These are phyloP conservation scores for Cotesia vestalis DNA, from an alignment of 1,140 invertebrate species.

Conservation along the genomic window DNA sequence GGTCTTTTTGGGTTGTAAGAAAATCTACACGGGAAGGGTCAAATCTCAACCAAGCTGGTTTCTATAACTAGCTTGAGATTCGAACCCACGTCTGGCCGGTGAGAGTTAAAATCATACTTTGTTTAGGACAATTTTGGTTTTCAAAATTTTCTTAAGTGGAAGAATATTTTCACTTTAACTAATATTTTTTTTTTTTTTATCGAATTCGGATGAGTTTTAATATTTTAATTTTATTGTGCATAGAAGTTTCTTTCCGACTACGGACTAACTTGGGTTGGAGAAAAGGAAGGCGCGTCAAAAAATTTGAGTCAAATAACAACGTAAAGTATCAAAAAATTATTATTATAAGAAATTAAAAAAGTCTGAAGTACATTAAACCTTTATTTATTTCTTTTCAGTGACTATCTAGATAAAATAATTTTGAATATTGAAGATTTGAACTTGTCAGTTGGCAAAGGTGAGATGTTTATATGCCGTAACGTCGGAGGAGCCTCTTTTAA, in stretches of 20 bases:
- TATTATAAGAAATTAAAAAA: slow-evolving; percentile 21
- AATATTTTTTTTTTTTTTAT: slow-evolving; percentile 8
- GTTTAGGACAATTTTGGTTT: no score
- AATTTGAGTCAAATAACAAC: slow-evolving; percentile 29
- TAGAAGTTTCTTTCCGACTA: slow-evolving; percentile 59
- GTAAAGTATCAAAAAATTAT: slow-evolving; percentile 42
- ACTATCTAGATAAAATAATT: slow-evolving; percentile 51
- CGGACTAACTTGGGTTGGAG: slow-evolving; percentile 56
- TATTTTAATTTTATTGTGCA: not conserved
- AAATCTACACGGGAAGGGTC: no score
- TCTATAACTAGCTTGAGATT: no score
- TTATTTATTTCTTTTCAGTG: slow-evolving; percentile 50
- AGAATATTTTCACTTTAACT: no score
- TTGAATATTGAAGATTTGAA: slow-evolving; percentile 58
- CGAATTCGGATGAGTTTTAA: not conserved
- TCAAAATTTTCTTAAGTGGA: no score
- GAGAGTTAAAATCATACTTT: no score
- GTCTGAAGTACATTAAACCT: slow-evolving; percentile 33
- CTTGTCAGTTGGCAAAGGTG: slow-evolving; percentile 52
- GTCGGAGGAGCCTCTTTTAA: slow-evolving; percentile 55
- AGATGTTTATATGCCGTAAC: slow-evolving; percentile 54
- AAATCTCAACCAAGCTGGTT: no score
- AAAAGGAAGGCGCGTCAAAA: slow-evolving; percentile 33
- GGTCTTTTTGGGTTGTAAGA: no score
- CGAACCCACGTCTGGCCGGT: no score